Conservation (phyloP, 2,113 vertebrate species). For the Sander vitreus region DNA sequence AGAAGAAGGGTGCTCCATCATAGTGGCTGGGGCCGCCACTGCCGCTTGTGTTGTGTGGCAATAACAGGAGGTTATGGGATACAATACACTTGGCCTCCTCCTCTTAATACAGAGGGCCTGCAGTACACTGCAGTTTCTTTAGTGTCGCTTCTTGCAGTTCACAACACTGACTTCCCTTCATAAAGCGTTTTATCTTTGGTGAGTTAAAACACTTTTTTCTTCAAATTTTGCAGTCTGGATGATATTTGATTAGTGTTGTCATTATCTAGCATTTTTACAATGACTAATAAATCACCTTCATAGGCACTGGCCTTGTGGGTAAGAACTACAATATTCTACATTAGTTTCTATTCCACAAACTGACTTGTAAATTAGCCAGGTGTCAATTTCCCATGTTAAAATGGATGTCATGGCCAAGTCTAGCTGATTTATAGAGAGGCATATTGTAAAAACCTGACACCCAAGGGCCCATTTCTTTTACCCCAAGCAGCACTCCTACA, state of each 20-base stretch:
- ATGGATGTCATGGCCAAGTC: slow-evolving; percentile 80
- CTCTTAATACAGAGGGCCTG: slow-evolving; percentile 71
- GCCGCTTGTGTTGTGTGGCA: slow-evolving; percentile 81
- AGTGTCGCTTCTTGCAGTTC: slow-evolving; percentile 48
- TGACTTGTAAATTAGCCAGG: slow-evolving; percentile 78
- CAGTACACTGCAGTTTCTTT: slow-evolving; percentile 49
- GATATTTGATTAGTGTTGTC: slow-evolving; percentile 1
- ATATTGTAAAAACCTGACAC: slow-evolving; percentile 77
- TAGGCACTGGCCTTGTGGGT: not conserved
- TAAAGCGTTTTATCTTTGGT: slow-evolving; percentile 46
- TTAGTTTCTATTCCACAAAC: slow-evolving; percentile 63
- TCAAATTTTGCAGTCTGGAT: not conserved
- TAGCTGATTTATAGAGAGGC: slow-evolving; percentile 84
- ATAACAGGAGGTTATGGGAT: slow-evolving; percentile 80
- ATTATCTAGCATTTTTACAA: slow-evolving; percentile 4
- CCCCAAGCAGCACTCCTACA: slow-evolving; percentile 65
- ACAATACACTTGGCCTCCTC: slow-evolving; percentile 79
- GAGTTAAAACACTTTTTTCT: slow-evolving; percentile 50
- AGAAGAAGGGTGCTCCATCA: slow-evolving; percentile 93
- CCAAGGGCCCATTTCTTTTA: slow-evolving; percentile 81
- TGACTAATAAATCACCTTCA: slow-evolving; percentile 9
- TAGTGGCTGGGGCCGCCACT: slow-evolving; percentile 78
- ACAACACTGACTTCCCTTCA: slow-evolving; percentile 49
- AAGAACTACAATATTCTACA: slow-evolving; percentile 10
- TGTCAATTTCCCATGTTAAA: slow-evolving; percentile 82